These are phyloP conservation scores for Callorhinus ursinus DNA, from an alignment of 2,113 vertebrate species.

Conservation along the genomic window DNA sequence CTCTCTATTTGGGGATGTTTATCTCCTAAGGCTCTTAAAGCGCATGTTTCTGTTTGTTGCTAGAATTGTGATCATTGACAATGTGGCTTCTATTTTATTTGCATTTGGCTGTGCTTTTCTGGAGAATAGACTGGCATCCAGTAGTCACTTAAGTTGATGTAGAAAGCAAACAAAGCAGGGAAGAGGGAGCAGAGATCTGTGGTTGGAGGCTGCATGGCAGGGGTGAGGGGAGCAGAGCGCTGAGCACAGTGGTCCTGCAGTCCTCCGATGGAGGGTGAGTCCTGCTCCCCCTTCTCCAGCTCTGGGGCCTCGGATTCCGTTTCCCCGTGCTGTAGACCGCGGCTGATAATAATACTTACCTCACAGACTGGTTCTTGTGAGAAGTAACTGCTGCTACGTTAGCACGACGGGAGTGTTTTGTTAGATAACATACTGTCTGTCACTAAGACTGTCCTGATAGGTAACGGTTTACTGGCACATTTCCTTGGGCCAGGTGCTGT, in stretches of 20 bases:
- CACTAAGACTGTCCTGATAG: not conserved
- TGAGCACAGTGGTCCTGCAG: not conserved
- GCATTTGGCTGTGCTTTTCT: not conserved
- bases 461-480: not conserved
- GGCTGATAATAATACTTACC: too few species aligned
- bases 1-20: not conserved
- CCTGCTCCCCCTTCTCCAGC: not conserved
- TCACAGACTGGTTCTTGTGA: not conserved
- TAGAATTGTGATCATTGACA: not conserved
- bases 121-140: not conserved
- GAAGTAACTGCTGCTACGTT: not conserved
- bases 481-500: not conserved
- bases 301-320: not conserved
- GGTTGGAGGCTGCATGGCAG: not conserved
- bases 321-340: not conserved
- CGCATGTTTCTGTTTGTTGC: not conserved
- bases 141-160: not conserved
- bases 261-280: fast-evolving
- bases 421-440: not conserved
- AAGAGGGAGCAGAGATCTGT: not conserved
- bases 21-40: not conserved
- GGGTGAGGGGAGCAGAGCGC: not conserved
- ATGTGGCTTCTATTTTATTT: not conserved
- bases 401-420: not conserved
- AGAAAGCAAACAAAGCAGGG: not conserved